Base-by-base conservation (phyloP, 2,797 vertebrate genomes). In the Synaphobranchus kaupii region DNA sequence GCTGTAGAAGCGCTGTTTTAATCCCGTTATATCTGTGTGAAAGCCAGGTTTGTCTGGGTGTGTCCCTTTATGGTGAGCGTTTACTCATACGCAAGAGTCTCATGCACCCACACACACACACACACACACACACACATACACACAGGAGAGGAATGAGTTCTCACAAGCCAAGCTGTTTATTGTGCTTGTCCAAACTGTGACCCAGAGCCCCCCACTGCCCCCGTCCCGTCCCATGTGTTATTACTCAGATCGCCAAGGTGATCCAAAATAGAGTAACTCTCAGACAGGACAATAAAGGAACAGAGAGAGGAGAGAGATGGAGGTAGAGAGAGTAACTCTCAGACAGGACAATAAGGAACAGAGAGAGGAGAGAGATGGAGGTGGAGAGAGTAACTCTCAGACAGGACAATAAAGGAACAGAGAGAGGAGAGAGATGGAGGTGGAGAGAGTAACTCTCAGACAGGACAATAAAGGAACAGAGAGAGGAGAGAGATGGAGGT, bases 181-280 rank as follows among this genome's bases (percentile, higher is more conserved):
- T 34, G 44, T n/a, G 4, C 15, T 88, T 88, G 90, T 92, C 90
- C 91, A 90, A 94, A 91, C 95, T 93, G 93, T 93, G 92, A 89
- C 91, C 93, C 92, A 91, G 25, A 25, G 50, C 90, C 60, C 88
- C 89, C 90, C 58, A 12, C 58, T 4, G 13, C 15, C 58, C 15
- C 12, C 58, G 0, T 13, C 56, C 13, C 13, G 15, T 80, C 54
- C 28, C 73, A 93, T 93, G 93, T 95, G 93, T 94, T 95, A 91
- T 95, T 95, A 90, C 92, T 94, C 91, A 93, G 93, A 91, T 94
- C 94, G 95, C 96, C 95, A 94, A 58, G 93, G 93, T 94, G 93
- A 96, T 97, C 93, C 94, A 96, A 98, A 98, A 98, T 96, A 97
- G 97, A 95, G 95, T 96, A 96, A 95, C 50, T 94, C 93, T 95